Base-by-base conservation (phyloP, 2,888 invertebrate genomes). In the Lasioglossum leucozonium region DNA sequence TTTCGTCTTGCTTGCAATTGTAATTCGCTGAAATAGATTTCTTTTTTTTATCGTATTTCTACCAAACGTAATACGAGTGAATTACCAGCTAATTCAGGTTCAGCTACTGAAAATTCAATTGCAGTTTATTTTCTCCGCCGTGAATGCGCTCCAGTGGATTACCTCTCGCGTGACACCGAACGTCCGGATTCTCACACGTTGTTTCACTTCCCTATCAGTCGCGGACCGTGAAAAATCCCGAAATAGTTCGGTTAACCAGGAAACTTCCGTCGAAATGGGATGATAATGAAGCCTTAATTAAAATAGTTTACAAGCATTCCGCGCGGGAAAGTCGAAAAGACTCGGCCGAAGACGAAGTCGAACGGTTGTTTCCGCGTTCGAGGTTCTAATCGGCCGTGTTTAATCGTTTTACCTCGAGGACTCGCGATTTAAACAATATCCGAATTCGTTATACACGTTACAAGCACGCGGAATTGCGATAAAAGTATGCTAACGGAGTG, bases 291-390 rank as follows among this genome's bases (percentile, higher is more conserved):
- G 74, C 79, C 80, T 90, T 92, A 92, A 92, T 92, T 92, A 92
- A 92, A 92, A 92, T 91, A 92, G 92, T 92, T 92, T 89, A 85
- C 90, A 85, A 87, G 76, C 81, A 78, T 73, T 72, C 47, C 58
- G 77, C 65, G 72, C 78, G 72, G 84, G 84, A 74, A 72, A 80
- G 74, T 62, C 79, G 78, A 87, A 79, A 84, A 85, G 86, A 88
- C 69, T 79, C 73, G 73, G 42, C 73, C 47, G 73, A 3, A 47
- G 65, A 79, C 67, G 34, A 79, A 81, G 75, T 81, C 71, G 86
- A 84, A 88, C 62, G 30, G 87, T 83, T 89, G 87, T 87, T n/a
- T 81, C 42, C 76, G 40, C 77, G 79, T 77, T 37, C 51, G 72
- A 83, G 74, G 73, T 77, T 75, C 77, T 77, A 84, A 87, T 90